Evolutionary conservation across 2,797 vertebrate genomes (phyloP), one percentile per base, ranked within the genome.

Genomic region (Nyctalus aviator): DNA sequence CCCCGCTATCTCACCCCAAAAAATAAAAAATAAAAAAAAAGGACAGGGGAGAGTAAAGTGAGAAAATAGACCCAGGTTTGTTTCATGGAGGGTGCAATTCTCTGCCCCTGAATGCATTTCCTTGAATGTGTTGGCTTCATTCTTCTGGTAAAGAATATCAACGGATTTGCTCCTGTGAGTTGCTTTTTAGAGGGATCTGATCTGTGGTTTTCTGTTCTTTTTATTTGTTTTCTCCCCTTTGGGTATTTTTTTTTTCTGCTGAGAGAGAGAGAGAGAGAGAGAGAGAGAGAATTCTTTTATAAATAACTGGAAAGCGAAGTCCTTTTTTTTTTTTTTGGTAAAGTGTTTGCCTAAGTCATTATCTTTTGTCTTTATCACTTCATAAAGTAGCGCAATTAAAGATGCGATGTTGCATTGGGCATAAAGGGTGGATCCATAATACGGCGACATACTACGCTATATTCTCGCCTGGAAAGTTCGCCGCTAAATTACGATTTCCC

Each of bases 281-380:
- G 27, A 6, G 23, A n/a, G 57, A 81, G 78, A 48, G 53, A 12
- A 86, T 95, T 88, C 32, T 84, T 94, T 95, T 95, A 87, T 94
- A 94, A 92, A 93, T 94, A 23, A 79, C 41, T 32, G 68, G 71
- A 84, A 72, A 73, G 30, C 25, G 68, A 94, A 92, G 93, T 90
- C 81, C 48, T 44, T 37, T 37, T 20, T 20, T 55, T 50, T 30
- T 37, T 32, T 62, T 53, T 37, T 48, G 2, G 75, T 88, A 85
- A 88, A 93, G 37, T 57, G 2, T 94, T 94, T 93, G 89, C 48
- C 78, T 94, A 91, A 83, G 93, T 97, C 89, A 73, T 97, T 97
- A 96, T 97, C 96, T 97, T 98, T 98, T 96, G 94, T 91, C 96
- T 98, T 97, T 97, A 96, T 97, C 97, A 97, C 97, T 97, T 96